Percentiles rank a stretch among this genome's conserved stretches.
These are phyloP conservation scores for Parauchenoglanis punctatus DNA, from an alignment of 2,797 vertebrate genomes.

Conservation along the genomic window DNA sequence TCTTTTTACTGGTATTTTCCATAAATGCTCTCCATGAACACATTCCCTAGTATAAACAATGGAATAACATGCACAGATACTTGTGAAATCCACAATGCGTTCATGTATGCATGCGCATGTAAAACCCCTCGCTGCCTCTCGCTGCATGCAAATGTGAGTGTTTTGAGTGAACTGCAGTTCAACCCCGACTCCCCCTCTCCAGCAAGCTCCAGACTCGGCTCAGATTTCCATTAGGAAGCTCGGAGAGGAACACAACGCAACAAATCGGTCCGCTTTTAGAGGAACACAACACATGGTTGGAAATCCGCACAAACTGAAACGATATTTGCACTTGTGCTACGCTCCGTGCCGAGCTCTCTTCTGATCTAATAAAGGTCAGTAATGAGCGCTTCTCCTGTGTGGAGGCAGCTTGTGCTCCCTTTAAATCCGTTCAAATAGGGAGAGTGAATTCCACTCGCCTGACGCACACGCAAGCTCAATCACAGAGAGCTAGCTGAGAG, in stretches of 20 bases:
- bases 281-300: slow-evolving; percentile 7
- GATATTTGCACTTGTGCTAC: slow-evolving; percentile 9
- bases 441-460: slow-evolving; percentile 57
- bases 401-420: slow-evolving; percentile 47
- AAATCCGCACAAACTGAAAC: background rate
- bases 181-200: slow-evolving; percentile 56
- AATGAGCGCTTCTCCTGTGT: slow-evolving; percentile 41
- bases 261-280: slow-evolving; percentile 26
- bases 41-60: background rate
- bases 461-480: slow-evolving; percentile 46
- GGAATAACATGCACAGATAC: background rate
- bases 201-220: slow-evolving; percentile 50
- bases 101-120: background rate
- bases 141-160: slow-evolving; percentile 33
- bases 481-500: slow-evolving; percentile 42
- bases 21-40: slow-evolving; percentile 13
- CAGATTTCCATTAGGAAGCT: slow-evolving; percentile 56
- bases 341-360: slow-evolving; percentile 32
- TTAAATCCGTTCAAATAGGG: slow-evolving; percentile 44
- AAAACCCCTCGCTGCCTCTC: slow-evolving; percentile 46
- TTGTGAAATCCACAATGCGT: slow-evolving; percentile 16
- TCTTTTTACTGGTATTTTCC: background rate
- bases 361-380: slow-evolving; percentile 52
- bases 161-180: slow-evolving; percentile 56
- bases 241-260: slow-evolving; percentile 36